Base-by-base conservation (phyloP, 2,113 vertebrate species). In the Nanorana parkeri region DNA sequence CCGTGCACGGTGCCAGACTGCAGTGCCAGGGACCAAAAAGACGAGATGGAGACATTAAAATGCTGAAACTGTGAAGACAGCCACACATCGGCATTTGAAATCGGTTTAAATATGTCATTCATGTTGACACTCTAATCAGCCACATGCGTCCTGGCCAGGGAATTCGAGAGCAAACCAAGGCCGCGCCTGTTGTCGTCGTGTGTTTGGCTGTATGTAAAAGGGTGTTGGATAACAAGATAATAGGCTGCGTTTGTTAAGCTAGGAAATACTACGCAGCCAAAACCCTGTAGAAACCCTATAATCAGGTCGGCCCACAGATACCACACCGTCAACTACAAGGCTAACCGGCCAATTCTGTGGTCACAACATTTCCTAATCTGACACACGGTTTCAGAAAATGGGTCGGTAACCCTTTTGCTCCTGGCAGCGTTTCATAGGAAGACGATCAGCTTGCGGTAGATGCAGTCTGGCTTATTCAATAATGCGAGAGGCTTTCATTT, bases 261-360 rank as follows among this genome's bases (percentile, higher is more conserved):
- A 65, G 69, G 69, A 82, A 67, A 36, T 64, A 28, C 4, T 19
- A 54, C 23, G n/a, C 41, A 64, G 60, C 58, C 23, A 60, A n/a
- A 72, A 66, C 60, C 63, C 76, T 1, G 63, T 21, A 36, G 66
- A 76, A 76, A 23, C 15, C 60, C 51, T 71, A 21, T 75, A 72
- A 82, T 83, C 68, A 76, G n/a, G 26, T 2, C 8, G 69, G 36
- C 32, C 80, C 69, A 65, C 47, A 66, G 20, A 55, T 5, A 66
- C 80, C 71, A 52, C 80, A 74, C 24, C 1, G 24, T 19, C 23
- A n/a, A 47, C 64, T 29, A 63, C 54, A 13, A 4, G 60, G 32
- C 32, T 51, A 23, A 21, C 11, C 63, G 8, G 8, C 51, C 21
- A 28, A 19, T 51, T 10, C 28, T 63, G 23, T 29, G 52, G 20